Evolutionary conservation across 1,140 invertebrate genomes (phyloP).

Genomic region (Sycophila sp.): DNA sequence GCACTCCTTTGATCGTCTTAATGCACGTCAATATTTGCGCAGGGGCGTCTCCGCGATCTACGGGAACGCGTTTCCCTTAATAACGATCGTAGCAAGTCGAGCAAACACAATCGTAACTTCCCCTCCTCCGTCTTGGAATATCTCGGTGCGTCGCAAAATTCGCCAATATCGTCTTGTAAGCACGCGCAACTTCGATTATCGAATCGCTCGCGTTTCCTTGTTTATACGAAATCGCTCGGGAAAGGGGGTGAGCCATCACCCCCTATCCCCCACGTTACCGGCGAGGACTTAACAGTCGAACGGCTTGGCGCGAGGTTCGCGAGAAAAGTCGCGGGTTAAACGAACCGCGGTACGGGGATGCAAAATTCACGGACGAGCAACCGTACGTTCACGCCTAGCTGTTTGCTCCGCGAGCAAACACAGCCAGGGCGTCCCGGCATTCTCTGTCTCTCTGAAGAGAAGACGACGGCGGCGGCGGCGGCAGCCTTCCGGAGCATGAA

Average conservation of each 20-base stretch:
- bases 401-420: conserved; percentile 1
- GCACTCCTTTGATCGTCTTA: too few relatives aligned
- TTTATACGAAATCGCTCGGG: conserved; percentile 20
- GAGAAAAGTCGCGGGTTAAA: conserved; percentile 24
- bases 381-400: not conserved
- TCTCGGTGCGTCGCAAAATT: not conserved
- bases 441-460: too few relatives aligned
- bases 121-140: not conserved
- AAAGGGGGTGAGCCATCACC: too few relatives aligned
- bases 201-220: not conserved
- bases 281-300: conserved; percentile 17
- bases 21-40: too few relatives aligned
- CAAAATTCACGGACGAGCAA: conserved; percentile 32
- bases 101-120: not conserved
- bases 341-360: conserved; percentile 28
- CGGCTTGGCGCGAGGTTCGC: not conserved
- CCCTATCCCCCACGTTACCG: too few relatives aligned
- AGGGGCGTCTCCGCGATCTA: too few relatives aligned
- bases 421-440: too few relatives aligned
- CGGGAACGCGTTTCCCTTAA: too few relatives aligned
- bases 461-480: too few relatives aligned
- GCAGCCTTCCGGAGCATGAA: conserved; percentile 18
- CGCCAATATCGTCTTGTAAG: too few relatives aligned
- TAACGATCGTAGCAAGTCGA: not conserved
- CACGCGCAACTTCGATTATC: conserved; percentile 4